Base-by-base conservation (phyloP, 2,797 vertebrate genomes). In the Sebastes umbrosus region DNA sequence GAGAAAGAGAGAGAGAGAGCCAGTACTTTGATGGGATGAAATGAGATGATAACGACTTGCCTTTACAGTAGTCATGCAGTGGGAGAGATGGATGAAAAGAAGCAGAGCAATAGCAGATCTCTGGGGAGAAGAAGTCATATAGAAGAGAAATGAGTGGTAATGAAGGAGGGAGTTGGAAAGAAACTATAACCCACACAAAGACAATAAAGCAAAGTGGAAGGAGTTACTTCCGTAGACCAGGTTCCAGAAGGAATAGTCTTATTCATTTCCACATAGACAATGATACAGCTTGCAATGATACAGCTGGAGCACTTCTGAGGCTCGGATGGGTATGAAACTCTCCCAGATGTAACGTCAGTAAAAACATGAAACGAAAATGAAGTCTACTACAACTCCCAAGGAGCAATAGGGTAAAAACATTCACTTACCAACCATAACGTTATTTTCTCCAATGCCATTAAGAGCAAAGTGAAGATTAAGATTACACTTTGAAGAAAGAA, bases 31-130 rank as follows among this genome's bases (percentile, higher is more conserved):
- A 84, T 46, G 65, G 39, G 59, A 77, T 65, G 72, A 76, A 80
- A 75, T 64, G 59, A 55, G 46, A 55, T 60, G n/a, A 80, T 82
- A 68, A 86, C 83, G 78, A 84, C 82, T 43, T 54, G 46, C 43
- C 75, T 86, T 70, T 83, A 54, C 31, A 67, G 68, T 64, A 13
- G 13, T 55, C 69, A 71, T n/a, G 69, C 63, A 31, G 22, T 36
- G 54, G 60, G 22, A 70, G 52, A 74, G 69, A 22, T n/a, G 27
- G 46, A 64, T 65, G 52, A 57, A 43, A 64, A 46, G 75, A 57
- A 59, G 58, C 60, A 54, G 50, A 55, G 69, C 12, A 64, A 29
- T 11, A 27, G 52, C 75, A 77, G 46, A 77, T 77, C 69, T 77
- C 73, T 59, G 75, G 54, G 73, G 73, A 75, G 55, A 55, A 63